Base-by-base conservation (phyloP, 2,797 vertebrate species). In the Bradypodion ventrale region DNA sequence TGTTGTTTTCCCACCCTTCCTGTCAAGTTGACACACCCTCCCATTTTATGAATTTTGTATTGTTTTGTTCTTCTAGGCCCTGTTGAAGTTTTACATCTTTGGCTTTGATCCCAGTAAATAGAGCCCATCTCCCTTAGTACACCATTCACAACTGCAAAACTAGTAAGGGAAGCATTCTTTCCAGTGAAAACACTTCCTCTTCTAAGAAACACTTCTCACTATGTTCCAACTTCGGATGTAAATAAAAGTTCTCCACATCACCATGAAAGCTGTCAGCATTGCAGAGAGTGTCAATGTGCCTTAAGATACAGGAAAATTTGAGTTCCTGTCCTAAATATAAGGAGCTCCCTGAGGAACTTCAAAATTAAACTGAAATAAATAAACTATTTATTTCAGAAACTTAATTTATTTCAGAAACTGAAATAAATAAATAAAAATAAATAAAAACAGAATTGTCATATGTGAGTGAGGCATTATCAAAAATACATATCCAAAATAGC, bases 101-200 rank as follows among this genome's bases (percentile, higher is more conserved):
- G 56, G 42, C 56, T 23, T 59, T 12, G 29, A 62, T 44, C 52
- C 42, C 80, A 87, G 78, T 23, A 32, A 86, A 93, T 0, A 66
- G 80, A 87, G 75, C 80, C 75, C 44, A 78, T 86, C 87, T 90
- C 80, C 68, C 77, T 81, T 13, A 9, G 7, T 35, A 35, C 15
- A 56, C 29, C 46, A 5, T 5, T 44, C 59, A n/a, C 49, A 59
- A 6, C 44, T 8, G 60, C 68, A 73, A 73, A 60, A 8, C 1
- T 23, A 1, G 13, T n/a, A 32, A 37, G 25, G 37, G 75, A 46
- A 77, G n/a, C 59, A 56, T 23, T 40, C 21, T 32, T 70, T 82
- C 74, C 60, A 21, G n/a, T 46, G 68, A 7, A 74, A 90, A 16
- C 78, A 86, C 88, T 91, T 72, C 88, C 83, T 94, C 89, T 83